phyloP scores from a whole-genome alignment of 2,888 invertebrate species.

The Ophraella communa region DNA sequence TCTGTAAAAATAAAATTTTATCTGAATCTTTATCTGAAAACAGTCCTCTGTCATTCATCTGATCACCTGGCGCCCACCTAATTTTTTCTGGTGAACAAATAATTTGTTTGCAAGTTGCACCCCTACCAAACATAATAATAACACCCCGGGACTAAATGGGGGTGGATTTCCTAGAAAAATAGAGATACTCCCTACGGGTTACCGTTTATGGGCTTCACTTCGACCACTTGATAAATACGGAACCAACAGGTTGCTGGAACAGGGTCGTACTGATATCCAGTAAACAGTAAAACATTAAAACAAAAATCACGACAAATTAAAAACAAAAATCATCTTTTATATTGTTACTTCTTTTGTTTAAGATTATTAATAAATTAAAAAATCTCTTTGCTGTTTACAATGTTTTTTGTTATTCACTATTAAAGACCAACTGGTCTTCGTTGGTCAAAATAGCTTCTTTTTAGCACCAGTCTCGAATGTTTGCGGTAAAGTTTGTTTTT shows the following conservation, averaged over 20 bases:
- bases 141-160: background rate
- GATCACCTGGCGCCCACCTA: background rate
- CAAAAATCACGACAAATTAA: background rate
- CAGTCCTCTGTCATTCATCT: background rate
- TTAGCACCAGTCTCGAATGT: conserved; percentile 19
- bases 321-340: background rate
- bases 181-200: background rate
- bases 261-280: background rate
- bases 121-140: background rate
- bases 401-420: conserved; percentile 7
- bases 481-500: conserved; percentile 19
- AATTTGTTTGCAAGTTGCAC: background rate
- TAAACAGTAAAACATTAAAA: background rate
- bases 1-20: background rate
- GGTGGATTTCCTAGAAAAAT: background rate
- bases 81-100: background rate
- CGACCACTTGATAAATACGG: background rate
- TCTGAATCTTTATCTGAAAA: background rate
- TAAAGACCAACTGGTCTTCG: conserved; percentile 4
- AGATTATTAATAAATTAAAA: background rate
- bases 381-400: too few species aligned
- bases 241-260: background rate
- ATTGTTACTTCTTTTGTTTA: too few species aligned
- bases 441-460: conserved; percentile 13
- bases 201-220: background rate